phyloP scores from a whole-genome alignment of 2,113 vertebrate species.

The Sinosuthora webbiana region DNA sequence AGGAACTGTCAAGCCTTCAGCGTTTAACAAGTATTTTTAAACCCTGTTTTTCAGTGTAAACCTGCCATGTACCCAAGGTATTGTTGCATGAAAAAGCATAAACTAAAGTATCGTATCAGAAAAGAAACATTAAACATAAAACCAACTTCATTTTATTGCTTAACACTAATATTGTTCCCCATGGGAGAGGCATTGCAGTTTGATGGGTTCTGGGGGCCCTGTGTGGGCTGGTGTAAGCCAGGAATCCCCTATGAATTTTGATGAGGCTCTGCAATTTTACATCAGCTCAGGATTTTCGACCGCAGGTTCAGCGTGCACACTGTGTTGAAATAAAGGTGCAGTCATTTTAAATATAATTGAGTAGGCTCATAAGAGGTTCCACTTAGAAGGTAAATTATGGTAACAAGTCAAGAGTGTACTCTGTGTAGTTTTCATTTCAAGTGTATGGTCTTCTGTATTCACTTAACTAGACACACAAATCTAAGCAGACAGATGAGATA shows the following conservation, averaged over 20 bases:
- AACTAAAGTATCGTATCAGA: conserved; percentile 11
- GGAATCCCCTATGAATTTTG: conserved; percentile 50
- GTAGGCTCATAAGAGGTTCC: conserved; percentile 61
- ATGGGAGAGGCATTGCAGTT: background rate
- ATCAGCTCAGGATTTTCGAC: conserved; percentile 17
- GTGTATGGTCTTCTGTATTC: conserved; percentile 63
- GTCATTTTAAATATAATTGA: conserved; percentile 60
- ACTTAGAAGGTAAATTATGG: conserved; percentile 65
- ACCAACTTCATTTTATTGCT: conserved; percentile 21
- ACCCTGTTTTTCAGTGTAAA: conserved; percentile 30
- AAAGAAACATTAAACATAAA: conserved; percentile 24
- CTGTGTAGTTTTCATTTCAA: conserved; percentile 64
- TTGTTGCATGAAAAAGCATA: conserved; percentile 24
- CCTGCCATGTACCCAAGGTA: background rate
- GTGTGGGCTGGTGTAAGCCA: conserved; percentile 36
- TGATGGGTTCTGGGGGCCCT: background rate
- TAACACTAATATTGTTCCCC: background rate
- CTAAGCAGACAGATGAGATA: conserved; percentile 58
- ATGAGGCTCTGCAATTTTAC: conserved; percentile 30
- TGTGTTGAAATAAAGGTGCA: conserved; percentile 46
- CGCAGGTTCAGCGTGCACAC: background rate
- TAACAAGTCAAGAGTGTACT: conserved; percentile 63
- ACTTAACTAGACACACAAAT: conserved; percentile 67
- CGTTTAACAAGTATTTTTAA: conserved; percentile 58
- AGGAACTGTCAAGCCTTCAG: conserved; percentile 42